Conservation (phyloP, 1,140 invertebrate genomes). For the Phortica variegata region DNA sequence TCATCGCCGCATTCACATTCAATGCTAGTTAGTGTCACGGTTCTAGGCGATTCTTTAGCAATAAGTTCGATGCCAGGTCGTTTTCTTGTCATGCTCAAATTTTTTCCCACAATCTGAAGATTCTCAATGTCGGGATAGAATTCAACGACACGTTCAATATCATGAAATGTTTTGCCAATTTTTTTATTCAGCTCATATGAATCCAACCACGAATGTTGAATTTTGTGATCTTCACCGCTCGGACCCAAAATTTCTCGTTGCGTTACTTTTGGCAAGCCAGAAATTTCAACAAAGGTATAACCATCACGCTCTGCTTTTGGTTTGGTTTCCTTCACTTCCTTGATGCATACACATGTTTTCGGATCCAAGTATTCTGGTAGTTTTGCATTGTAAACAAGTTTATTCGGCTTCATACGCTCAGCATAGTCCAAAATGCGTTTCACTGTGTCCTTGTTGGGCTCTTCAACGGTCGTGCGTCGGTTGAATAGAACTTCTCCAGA, state of each 20-base stretch:
- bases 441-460: background rate
- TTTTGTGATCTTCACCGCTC: background rate
- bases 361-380: too few relatives aligned
- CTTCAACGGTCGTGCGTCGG: background rate
- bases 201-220: conserved; percentile 12
- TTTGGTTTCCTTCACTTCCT: conserved; percentile 10
- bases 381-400: conserved; percentile 1
- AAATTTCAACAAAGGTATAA: conserved; percentile 5
- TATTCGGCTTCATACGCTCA: background rate
- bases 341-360: too few relatives aligned
- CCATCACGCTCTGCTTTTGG: conserved; percentile 11
- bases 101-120: conserved; percentile 27
- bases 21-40: too few relatives aligned
- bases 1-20: background rate
- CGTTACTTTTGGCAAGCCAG: conserved; percentile 26
- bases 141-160: conserved; percentile 23
- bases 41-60: background rate
- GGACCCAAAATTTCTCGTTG: conserved; percentile 14
- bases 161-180: conserved; percentile 8
- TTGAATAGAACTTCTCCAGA: background rate
- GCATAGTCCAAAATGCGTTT: background rate
- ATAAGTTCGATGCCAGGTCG: conserved; percentile 1
- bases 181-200: conserved; percentile 18
- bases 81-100: background rate
- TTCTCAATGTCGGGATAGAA: conserved; percentile 27